Evolutionary conservation across 1,140 invertebrate species (phyloP).

Genomic region (Megathymus violae): DNA sequence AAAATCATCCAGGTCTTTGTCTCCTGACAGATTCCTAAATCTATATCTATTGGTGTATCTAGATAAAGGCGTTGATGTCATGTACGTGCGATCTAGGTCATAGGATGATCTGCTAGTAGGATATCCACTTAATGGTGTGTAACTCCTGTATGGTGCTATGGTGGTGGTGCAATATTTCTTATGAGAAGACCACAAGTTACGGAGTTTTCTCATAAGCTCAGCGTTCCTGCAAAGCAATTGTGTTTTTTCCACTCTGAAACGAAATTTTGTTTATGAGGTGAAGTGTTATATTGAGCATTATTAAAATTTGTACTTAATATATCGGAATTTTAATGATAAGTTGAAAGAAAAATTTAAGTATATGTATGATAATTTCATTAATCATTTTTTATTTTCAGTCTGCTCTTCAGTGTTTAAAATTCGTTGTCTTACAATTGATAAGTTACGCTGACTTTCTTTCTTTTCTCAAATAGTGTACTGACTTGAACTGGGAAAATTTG

Average conservation of each 20-base stretch:
- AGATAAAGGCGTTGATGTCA: conserved; percentile 59
- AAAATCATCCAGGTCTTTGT: conserved; percentile 52
- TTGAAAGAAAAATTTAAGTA: background rate
- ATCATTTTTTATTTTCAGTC: too few species aligned
- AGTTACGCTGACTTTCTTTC: too few species aligned
- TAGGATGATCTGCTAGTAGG: conserved; percentile 70
- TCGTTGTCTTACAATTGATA: too few species aligned
- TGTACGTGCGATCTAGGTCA: conserved; percentile 71
- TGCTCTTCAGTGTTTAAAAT: too few species aligned
- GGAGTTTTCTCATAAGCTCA: conserved; percentile 85
- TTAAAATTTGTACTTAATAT: too few species aligned
- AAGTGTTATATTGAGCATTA: background rate
- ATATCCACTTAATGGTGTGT: conserved; percentile 72
- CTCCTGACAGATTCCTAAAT: conserved; percentile 52
- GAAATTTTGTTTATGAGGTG: conserved; percentile 44
- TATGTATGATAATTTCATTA: too few species aligned
- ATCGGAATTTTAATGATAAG: too few species aligned
- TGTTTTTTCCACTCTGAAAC: conserved; percentile 83
- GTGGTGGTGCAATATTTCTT: conserved; percentile 82
- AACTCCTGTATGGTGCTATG: conserved; percentile 65
- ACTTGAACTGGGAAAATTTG: too few species aligned
- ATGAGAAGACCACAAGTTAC: conserved; percentile 85
- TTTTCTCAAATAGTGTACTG: too few species aligned
- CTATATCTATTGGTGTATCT: conserved; percentile 60
- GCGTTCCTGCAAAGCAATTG: conserved; percentile 84